Conservation (phyloP, 2,888 invertebrate genomes). For the Callimorpha dominula region DNA sequence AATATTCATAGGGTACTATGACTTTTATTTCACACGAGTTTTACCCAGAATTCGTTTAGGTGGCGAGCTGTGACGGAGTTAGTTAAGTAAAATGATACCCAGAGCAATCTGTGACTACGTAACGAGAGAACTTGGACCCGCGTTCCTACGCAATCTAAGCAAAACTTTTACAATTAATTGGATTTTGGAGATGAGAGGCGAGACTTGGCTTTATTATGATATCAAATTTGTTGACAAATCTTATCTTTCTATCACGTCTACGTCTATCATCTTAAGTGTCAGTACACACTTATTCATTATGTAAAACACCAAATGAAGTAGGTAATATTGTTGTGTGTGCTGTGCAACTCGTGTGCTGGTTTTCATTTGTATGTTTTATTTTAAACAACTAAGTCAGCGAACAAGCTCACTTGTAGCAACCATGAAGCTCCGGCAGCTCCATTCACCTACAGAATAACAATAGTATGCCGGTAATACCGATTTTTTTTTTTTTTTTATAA, state of each 20-base stretch:
- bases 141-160: not conserved
- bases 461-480: too few species aligned
- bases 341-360: not conserved
- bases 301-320: not conserved
- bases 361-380: too few species aligned
- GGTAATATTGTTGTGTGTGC: not conserved
- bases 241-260: too few species aligned
- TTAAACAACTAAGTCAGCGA: too few species aligned
- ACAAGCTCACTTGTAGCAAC: too few species aligned
- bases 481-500: too few species aligned
- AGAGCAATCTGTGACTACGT: constrained; percentile 5
- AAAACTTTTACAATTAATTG: constrained; percentile 18
- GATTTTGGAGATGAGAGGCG: not conserved
- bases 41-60: constrained; percentile 1
- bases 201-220: not conserved
- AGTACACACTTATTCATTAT: not conserved
- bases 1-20: not conserved
- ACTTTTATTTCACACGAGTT: not conserved
- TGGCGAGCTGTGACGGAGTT: not conserved
- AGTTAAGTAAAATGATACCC: constrained; percentile 6
- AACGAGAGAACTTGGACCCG: constrained; percentile 6
- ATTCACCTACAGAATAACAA: too few species aligned
- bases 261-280: not conserved
- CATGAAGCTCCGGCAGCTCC: too few species aligned
- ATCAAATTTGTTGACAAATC: constrained; percentile 6